Evolutionary conservation across 2,888 invertebrate species (phyloP).

Genomic region (Polietes domitor): DNA sequence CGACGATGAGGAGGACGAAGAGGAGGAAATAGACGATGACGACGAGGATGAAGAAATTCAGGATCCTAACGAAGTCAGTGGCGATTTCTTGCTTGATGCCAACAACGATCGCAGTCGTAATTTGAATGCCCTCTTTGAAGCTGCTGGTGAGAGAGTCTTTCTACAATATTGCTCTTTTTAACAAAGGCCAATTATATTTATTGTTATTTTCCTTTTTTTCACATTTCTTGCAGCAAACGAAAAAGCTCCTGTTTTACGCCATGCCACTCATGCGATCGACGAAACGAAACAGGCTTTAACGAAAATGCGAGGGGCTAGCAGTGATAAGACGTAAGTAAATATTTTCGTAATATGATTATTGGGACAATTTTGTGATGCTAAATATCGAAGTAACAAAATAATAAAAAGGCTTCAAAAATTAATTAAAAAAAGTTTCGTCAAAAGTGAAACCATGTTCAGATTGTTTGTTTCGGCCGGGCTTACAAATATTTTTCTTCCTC

Average conservation of each 20-base stretch:
- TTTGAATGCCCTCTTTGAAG: conserved; percentile 95
- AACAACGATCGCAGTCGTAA: conserved; percentile 81
- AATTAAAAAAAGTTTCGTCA: too few relatives aligned
- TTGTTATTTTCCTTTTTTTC: neutral
- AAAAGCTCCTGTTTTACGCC: conserved; percentile 80
- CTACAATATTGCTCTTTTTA: neutral
- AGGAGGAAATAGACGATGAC: conserved; percentile 80
- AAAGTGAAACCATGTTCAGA: too few relatives aligned
- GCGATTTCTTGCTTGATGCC: conserved; percentile 82
- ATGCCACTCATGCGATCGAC: conserved; percentile 92
- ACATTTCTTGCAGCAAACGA: conserved; percentile 75
- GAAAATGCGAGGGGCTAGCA: conserved; percentile 95
- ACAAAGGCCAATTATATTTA: neutral
- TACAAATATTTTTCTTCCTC: too few relatives aligned
- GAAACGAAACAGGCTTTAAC: conserved; percentile 98
- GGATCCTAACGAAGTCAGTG: conserved; percentile 77
- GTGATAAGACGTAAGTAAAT: conserved; percentile 82
- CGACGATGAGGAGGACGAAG: conserved; percentile 80
- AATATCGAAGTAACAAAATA: too few relatives aligned
- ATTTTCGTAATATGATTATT: too few relatives aligned
- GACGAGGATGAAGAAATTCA: conserved; percentile 79
- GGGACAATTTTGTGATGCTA: neutral
- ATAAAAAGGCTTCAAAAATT: too few relatives aligned
- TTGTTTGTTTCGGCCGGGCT: too few relatives aligned
- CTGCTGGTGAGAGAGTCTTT: conserved; percentile 83